Conservation (phyloP, 2,113 vertebrate species). For the Eira barbara region DNA sequence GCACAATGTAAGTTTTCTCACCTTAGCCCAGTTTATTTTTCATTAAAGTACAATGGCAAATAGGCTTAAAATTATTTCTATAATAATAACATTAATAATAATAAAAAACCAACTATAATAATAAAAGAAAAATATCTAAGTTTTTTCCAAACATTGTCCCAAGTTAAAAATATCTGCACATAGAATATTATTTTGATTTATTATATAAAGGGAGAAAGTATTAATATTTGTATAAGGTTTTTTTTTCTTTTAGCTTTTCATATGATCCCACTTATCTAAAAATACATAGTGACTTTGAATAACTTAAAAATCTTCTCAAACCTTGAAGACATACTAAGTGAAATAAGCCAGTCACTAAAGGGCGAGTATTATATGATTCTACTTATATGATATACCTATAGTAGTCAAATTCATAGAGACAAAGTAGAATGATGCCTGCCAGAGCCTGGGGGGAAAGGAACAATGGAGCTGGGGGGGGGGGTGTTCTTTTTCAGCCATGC, state of each 20-base stretch:
- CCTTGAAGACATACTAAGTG: not conserved
- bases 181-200: not conserved
- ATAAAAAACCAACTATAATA: not conserved
- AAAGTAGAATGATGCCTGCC: not conserved
- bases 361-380: not conserved
- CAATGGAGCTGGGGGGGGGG: not conserved
- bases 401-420: not conserved
- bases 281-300: not conserved
- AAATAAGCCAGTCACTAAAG: not conserved
- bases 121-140: not conserved
- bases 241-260: slow-evolving; percentile 2
- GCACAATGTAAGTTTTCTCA: not conserved
- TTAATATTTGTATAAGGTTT: not conserved
- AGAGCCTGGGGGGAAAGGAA: not conserved
- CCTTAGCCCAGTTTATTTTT: not conserved
- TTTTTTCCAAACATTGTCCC: not conserved
- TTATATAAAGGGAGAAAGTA: not conserved
- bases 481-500: not conserved
- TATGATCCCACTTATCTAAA: not conserved
- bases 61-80: not conserved
- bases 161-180: not conserved
- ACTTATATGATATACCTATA: not conserved
- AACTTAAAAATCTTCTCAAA: not conserved
- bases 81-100: not conserved
- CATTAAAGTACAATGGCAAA: not conserved